Conservation (phyloP, 2,888 invertebrate genomes). For the Camponotus fellah region DNA sequence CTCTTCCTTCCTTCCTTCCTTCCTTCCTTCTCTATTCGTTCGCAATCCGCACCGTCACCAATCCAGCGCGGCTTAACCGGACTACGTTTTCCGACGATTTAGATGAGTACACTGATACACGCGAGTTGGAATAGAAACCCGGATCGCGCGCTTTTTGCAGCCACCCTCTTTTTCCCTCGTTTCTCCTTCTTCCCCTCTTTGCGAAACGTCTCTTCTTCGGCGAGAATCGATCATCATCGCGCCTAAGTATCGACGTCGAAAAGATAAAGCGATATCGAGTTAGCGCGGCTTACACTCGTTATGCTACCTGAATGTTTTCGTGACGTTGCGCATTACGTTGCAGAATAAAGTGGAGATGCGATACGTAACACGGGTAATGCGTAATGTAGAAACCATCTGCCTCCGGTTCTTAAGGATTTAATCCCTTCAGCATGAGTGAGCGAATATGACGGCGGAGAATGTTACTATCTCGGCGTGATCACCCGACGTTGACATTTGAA, state of each 20-base stretch:
- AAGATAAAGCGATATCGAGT: slow-evolving; percentile 48
- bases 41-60: slow-evolving; percentile 37
- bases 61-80: slow-evolving; percentile 50
- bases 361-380: slow-evolving; percentile 50
- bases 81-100: slow-evolving; percentile 56
- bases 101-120: slow-evolving; percentile 49
- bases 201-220: not conserved
- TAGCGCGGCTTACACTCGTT: slow-evolving; percentile 32
- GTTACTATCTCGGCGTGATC: slow-evolving; percentile 41
- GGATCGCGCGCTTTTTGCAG: slow-evolving; percentile 37
- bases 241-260: slow-evolving; percentile 37
- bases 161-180: not conserved
- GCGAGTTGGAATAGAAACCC: slow-evolving; percentile 44
- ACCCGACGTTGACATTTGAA: slow-evolving; percentile 48
- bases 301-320: slow-evolving; percentile 44
- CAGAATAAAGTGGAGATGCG: slow-evolving; percentile 44
- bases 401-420: slow-evolving; percentile 48
- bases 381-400: slow-evolving; percentile 49
- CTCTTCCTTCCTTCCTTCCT: slow-evolving; percentile 21
- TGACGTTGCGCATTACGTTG: slow-evolving; percentile 39
- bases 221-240: slow-evolving; percentile 45
- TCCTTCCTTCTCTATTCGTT: slow-evolving; percentile 8
- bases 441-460: slow-evolving; percentile 40
- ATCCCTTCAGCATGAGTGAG: slow-evolving; percentile 45
- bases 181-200: not conserved